A percentile compares a stretch with the other conserved stretches of the same genome.
Evolutionary conservation across 1,140 invertebrate genomes (phyloP).

Genomic region (Eciton burchellii): DNA sequence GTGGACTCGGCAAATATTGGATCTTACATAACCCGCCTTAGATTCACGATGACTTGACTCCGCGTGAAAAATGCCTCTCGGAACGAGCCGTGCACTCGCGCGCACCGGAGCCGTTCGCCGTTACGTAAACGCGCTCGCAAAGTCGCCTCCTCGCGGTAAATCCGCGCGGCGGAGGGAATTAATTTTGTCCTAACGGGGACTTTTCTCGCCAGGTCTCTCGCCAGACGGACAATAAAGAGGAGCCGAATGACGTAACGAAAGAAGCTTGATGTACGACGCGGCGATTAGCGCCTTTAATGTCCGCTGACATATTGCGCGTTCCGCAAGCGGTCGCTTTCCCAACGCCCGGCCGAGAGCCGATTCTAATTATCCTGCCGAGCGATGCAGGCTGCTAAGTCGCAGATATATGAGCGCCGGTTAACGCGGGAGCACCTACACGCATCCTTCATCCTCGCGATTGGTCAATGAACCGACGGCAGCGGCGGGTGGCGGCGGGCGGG

Average conservation of each 20-base stretch:
- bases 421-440: slow-evolving; percentile 54
- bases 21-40: slow-evolving; percentile 42
- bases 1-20: slow-evolving; percentile 65
- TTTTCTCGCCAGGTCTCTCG: background rate
- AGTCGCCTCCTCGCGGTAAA: background rate
- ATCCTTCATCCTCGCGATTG: slow-evolving; percentile 58
- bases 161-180: background rate
- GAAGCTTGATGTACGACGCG: background rate
- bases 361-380: slow-evolving; percentile 57
- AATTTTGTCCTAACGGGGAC: background rate
- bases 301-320: slow-evolving; percentile 39
- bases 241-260: slow-evolving; percentile 18
- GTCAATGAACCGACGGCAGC: slow-evolving; percentile 61
- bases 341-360: slow-evolving; percentile 36
- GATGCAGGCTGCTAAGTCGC: slow-evolving; percentile 8
- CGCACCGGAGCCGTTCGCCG: background rate
- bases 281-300: slow-evolving; percentile 32
- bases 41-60: slow-evolving; percentile 26
- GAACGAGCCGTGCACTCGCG: background rate
- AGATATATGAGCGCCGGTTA: slow-evolving; percentile 55
- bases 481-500: too few species aligned
- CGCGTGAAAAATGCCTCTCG: slow-evolving; percentile 11
- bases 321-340: slow-evolving; percentile 45
- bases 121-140: slow-evolving; percentile 1
- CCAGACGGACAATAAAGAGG: background rate